A percentile compares a stretch with the other conserved stretches of the same genome.
Conservation (phyloP, 2,888 invertebrate species). For the Neocrepidodera transversa region DNA sequence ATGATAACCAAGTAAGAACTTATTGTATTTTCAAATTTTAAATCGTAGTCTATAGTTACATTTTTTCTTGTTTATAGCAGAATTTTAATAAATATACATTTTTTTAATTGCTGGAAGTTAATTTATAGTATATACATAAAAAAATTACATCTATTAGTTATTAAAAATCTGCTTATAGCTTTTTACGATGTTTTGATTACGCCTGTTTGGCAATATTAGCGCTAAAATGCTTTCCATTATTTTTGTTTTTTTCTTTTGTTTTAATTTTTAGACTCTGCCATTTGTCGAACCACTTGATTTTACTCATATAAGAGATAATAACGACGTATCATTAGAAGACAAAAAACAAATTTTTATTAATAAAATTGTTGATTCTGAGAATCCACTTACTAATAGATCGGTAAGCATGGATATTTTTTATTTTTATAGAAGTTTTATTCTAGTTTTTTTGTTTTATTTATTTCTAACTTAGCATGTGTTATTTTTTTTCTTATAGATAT, state of each 20-base stretch:
- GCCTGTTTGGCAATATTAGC: conserved; percentile 12
- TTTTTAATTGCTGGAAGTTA: background rate
- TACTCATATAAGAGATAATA: conserved; percentile 51
- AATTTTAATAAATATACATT: background rate
- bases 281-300: conserved; percentile 55
- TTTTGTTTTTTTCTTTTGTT: conserved; percentile 38
- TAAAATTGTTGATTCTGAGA: conserved; percentile 51
- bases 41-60: background rate
- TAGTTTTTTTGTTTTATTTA: conserved; percentile 20
- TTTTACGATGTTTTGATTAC: background rate
- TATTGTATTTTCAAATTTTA: background rate
- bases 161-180: conserved; percentile 15
- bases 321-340: conserved; percentile 46
- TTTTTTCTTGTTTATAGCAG: background rate
- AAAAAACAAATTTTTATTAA: conserved; percentile 54
- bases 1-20: conserved; percentile 40
- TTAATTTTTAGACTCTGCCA: conserved; percentile 53
- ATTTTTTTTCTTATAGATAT: too few species aligned
- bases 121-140: too few species aligned
- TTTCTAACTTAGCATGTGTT: too few species aligned
- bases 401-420: conserved; percentile 56
- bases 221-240: conserved; percentile 15
- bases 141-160: too few species aligned
- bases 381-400: conserved; percentile 55
- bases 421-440: too few species aligned